These are phyloP conservation scores for Mormyrus proboscirostris DNA, from an alignment of 2,797 vertebrate species.

Conservation along the genomic window DNA sequence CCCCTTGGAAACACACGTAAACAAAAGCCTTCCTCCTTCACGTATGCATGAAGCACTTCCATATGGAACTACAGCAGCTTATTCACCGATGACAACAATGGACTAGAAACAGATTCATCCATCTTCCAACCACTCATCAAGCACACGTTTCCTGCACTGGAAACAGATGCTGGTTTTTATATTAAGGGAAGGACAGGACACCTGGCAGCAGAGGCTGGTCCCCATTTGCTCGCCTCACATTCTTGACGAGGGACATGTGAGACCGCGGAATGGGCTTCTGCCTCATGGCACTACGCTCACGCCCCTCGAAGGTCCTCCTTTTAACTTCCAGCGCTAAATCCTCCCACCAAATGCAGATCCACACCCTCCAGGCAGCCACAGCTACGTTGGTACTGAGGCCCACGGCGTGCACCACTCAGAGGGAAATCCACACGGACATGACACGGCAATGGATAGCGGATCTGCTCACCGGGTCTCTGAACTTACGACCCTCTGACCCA, in stretches of 20 bases:
- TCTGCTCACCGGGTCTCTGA: not conserved
- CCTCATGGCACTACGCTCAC: not conserved
- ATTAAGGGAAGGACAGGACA: not conserved
- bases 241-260: not conserved
- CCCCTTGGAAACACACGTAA: not conserved
- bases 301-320: not conserved
- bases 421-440: not conserved
- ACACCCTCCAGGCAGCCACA: not conserved
- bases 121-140: not conserved
- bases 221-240: not conserved
- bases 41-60: not conserved
- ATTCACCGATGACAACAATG: slow-evolving; percentile 1
- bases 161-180: not conserved
- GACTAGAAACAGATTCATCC: not conserved
- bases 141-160: not conserved
- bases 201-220: not conserved
- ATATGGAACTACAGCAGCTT: not conserved
- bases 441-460: not conserved
- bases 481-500: no score
- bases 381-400: not conserved
- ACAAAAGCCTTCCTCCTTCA: not conserved
- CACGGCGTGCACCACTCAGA: not conserved
- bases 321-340: not conserved
- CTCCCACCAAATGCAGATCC: not conserved
- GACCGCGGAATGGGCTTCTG: not conserved